phyloP scores from a whole-genome alignment of 53 echinoderm and acorn worm genomes.

The Temnopleurus reevesii region DNA sequence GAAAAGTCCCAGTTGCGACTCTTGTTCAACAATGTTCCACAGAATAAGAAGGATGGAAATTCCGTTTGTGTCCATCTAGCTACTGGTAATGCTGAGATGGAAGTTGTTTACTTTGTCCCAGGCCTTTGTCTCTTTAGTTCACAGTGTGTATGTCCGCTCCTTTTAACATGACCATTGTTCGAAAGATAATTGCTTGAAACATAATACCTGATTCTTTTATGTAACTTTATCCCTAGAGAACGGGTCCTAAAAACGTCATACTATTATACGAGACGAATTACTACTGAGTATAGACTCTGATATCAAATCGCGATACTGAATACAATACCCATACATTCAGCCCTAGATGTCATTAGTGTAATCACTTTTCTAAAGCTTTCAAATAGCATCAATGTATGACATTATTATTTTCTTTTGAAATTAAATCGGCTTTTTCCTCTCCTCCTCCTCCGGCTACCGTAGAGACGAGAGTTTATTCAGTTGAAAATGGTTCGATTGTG shows the following conservation, averaged over 20 bases:
- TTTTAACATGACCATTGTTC: background rate
- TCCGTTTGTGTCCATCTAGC: too few relatives aligned
- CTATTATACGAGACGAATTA: background rate
- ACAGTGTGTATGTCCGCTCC: too few relatives aligned
- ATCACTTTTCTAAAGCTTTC: background rate
- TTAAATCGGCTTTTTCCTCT: background rate
- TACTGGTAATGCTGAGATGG: too few relatives aligned
- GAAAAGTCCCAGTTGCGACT: too few relatives aligned
- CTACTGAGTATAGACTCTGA: background rate
- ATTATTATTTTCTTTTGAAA: background rate
- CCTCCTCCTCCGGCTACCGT: background rate
- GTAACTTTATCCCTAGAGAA: background rate
- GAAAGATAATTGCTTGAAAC: background rate
- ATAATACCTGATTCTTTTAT: too few relatives aligned
- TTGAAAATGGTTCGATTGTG: constrained; percentile 4
- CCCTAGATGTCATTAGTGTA: background rate
- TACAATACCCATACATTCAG: background rate
- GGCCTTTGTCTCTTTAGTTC: too few relatives aligned
- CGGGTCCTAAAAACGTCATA: background rate
- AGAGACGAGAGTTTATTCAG: background rate
- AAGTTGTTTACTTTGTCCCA: too few relatives aligned
- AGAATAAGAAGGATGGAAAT: too few relatives aligned
- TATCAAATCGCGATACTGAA: background rate
- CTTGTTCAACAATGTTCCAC: too few relatives aligned
- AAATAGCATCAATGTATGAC: background rate